Evolutionary conservation across 2,113 vertebrate genomes (phyloP).

Genomic region (Pavo muticus): DNA sequence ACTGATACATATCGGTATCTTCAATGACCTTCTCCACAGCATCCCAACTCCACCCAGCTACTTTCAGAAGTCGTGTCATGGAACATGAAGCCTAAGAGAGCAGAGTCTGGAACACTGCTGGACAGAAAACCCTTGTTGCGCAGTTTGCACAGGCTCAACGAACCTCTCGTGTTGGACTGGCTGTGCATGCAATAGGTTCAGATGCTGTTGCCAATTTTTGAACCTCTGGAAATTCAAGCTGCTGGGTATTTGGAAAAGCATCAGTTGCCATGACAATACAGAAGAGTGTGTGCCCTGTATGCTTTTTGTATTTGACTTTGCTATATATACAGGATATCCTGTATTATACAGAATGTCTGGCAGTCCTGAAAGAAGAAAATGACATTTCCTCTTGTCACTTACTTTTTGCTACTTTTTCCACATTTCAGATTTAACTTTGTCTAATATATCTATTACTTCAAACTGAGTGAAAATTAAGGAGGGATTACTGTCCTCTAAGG

Average conservation of each 20-base stretch:
- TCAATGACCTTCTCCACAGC: not conserved
- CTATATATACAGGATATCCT: constrained; percentile 33
- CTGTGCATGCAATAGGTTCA: not conserved
- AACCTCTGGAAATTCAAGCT: not conserved
- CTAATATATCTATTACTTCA: not conserved
- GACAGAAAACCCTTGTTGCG: not conserved
- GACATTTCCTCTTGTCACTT: not conserved
- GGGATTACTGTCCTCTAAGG: not conserved
- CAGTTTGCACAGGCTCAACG: fast-evolving
- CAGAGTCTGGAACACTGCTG: not conserved
- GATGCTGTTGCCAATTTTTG: not conserved
- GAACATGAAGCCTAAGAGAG: not conserved
- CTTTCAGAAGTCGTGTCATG: not conserved
- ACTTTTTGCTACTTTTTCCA: not conserved
- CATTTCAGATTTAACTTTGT: not conserved
- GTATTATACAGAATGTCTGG: not conserved
- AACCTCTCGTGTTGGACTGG: not conserved
- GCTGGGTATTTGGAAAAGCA: not conserved
- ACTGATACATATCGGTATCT: not conserved
- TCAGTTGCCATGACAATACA: not conserved
- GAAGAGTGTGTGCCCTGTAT: not conserved
- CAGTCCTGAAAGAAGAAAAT: not conserved
- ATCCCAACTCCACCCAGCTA: not conserved
- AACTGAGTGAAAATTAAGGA: not conserved
- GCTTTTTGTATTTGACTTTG: not conserved